Evolutionary conservation across 35 echinoderm and acorn worm genomes (phyloP), one percentile per base, ranked within the genome.

Genomic region (Apostichopus parvimensis): DNA sequence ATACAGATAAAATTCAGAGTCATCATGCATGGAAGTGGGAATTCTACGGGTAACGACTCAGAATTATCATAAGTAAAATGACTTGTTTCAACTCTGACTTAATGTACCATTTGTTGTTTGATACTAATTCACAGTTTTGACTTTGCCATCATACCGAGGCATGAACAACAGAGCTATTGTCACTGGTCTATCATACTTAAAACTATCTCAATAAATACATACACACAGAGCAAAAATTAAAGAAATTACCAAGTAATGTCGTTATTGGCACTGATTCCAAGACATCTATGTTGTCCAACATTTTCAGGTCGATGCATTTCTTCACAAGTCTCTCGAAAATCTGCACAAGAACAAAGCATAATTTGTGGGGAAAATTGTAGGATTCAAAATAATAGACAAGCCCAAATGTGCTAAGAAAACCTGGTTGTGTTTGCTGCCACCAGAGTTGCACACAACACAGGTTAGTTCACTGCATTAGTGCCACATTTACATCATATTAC

Each of bases 201-300:
- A 34, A 80, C 25, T 80, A 24, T 34, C 6, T 3, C 7, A 8
- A n/a, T 14, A 80, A 28, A 45, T 53, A 28, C 23, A 9, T 6
- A 5, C 0, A 45, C 1, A 20, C 23, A 54, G 18, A n/a, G 54
- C 54, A 6, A 82, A 54, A 12, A 54, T 12, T 2, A 54, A 18
- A 6, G 20, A 15, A 9, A 79, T 18, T 82, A 54, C 34, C 79
- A 25, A 55, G 54, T 45, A 6, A 82, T 45, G 54, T 82, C 10
- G 18, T 56, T 56, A 82, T 56, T 14, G 79, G 79, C 28, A 82
- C 79, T 6, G 79, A 34, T 54, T 82, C 79, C 55, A 82, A 82
- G 18, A 82, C 55, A 14, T 82, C 52, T 55, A 15, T 6, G 12
- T 82, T 54, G 9, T 82, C 79, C 54, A 13, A 82, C 18, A 53